A percentile compares a stretch with the other conserved stretches of the same genome.
These are phyloP conservation scores for Mobula birostris DNA, from an alignment of 2,113 vertebrate species.

Conservation along the genomic window DNA sequence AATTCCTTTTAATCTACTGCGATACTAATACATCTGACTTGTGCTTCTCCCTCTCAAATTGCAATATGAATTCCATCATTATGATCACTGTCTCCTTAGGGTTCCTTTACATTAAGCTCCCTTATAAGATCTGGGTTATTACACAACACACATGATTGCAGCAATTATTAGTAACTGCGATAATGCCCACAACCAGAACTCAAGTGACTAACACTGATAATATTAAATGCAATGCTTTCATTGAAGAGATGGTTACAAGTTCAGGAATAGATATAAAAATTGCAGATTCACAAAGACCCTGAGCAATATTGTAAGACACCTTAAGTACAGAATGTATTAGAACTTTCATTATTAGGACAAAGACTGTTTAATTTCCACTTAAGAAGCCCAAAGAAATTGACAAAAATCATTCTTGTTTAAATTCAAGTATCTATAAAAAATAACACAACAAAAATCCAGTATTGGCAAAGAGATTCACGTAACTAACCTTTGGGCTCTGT, in stretches of 20 bases:
- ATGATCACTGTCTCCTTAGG: no score
- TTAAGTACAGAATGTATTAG: neutral
- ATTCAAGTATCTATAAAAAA: conserved; percentile 5
- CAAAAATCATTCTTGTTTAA: neutral
- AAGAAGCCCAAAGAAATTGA: neutral
- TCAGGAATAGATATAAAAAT: neutral
- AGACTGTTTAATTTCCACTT: neutral
- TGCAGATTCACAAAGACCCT: neutral
- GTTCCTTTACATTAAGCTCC: no score
- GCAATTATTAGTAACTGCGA: neutral
- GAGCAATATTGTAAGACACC: neutral
- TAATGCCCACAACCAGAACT: neutral
- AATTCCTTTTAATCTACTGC: no score
- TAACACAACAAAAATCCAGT: neutral
- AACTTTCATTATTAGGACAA: no score
- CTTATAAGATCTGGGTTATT: no score
- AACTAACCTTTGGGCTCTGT: neutral
- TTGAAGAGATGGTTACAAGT: neutral
- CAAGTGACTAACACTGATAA: neutral
- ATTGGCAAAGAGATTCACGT: neutral
- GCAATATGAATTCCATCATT: no score
- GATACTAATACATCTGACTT: no score
- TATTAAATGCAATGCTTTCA: neutral
- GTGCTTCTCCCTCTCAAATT: no score
- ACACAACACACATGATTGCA: neutral